Percentiles rank a stretch among this genome's conserved stretches.
phyloP scores from a whole-genome alignment of 2,797 vertebrate genomes.

The Hemitrygon akajei region DNA sequence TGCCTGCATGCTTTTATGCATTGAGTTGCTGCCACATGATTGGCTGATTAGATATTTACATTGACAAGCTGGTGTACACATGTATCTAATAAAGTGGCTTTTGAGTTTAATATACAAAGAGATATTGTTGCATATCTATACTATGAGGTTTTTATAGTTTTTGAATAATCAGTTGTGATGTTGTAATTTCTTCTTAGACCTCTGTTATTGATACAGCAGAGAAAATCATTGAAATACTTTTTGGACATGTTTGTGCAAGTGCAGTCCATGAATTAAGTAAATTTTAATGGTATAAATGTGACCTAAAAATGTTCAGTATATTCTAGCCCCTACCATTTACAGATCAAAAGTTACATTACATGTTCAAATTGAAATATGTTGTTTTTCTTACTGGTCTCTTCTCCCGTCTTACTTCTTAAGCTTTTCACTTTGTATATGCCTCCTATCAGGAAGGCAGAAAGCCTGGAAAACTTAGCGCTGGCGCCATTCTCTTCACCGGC shows the following conservation, averaged over 20 bases:
- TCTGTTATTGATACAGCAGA: background rate
- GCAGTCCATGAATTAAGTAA: background rate
- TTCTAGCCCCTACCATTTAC: background rate
- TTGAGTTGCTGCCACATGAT: too few species aligned
- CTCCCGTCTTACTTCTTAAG: background rate
- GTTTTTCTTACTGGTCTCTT: background rate
- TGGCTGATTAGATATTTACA: too few species aligned
- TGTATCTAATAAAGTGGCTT: background rate
- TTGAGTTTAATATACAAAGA: background rate
- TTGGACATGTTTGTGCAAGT: background rate
- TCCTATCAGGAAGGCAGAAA: background rate
- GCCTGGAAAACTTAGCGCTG: conserved; percentile 1
- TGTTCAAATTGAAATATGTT: background rate
- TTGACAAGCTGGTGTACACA: too few species aligned
- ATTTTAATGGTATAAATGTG: background rate
- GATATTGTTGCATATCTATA: background rate
- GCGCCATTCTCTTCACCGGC: background rate
- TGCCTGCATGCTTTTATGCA: too few species aligned
- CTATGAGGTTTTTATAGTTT: background rate
- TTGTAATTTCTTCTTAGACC: background rate
- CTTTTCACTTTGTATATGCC: background rate
- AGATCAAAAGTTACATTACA: background rate
- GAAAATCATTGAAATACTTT: background rate
- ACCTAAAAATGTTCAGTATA: background rate
- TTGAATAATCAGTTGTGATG: background rate